Evolutionary conservation across 2,797 vertebrate species (phyloP).

Genomic region (Argentina silus): DNA sequence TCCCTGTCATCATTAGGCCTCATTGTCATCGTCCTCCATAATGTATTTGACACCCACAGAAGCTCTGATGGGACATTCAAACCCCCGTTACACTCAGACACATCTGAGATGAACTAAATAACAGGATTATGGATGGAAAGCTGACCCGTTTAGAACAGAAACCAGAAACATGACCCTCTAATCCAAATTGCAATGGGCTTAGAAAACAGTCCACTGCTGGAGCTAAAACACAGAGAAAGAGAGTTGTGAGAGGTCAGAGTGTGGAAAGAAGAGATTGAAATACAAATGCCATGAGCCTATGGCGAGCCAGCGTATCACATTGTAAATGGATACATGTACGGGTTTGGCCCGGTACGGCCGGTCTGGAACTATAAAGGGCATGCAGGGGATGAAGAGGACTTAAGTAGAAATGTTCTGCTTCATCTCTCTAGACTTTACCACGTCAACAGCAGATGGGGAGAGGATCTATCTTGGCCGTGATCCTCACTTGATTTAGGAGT

Average conservation of each 20-base stretch:
- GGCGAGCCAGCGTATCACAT: not conserved
- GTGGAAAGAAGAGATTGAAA: too few species aligned
- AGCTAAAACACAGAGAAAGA: too few species aligned
- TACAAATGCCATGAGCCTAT: too few species aligned
- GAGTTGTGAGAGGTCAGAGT: too few species aligned
- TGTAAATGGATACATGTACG: constrained; percentile 4
- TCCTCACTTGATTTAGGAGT: not conserved
- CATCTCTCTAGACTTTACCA: not conserved
- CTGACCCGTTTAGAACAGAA: not conserved
- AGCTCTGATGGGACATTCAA: not conserved
- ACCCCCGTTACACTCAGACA: not conserved
- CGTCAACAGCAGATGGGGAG: not conserved
- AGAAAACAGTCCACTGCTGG: too few species aligned
- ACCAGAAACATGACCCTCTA: not conserved
- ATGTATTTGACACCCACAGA: not conserved
- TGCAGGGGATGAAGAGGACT: not conserved
- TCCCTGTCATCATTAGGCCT: too few species aligned
- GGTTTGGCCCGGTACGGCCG: not conserved
- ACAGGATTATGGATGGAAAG: not conserved
- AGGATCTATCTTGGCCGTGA: not conserved
- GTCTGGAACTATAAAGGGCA: not conserved
- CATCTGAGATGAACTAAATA: not conserved
- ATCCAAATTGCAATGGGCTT: not conserved
- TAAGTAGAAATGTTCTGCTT: not conserved
- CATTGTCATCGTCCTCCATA: not conserved